Evolutionary conservation across 2,888 invertebrate genomes (phyloP).

Genomic region (Tenthredo amoena): DNA sequence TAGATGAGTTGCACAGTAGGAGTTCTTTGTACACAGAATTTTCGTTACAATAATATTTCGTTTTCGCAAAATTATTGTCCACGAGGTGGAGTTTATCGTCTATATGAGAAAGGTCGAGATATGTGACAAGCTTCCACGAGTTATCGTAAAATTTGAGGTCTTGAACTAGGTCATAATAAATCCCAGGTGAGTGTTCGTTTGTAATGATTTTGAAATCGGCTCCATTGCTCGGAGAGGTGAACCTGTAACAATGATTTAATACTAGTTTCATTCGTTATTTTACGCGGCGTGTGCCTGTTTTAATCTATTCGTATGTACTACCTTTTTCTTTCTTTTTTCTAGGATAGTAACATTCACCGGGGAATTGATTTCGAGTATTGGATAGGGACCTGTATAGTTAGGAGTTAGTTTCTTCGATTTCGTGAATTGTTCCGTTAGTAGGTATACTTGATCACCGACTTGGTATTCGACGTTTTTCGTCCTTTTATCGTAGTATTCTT

Average conservation of each 20-base stretch:
- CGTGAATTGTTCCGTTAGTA: no score
- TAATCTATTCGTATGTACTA: no score
- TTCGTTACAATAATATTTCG: background rate
- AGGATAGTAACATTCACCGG: no score
- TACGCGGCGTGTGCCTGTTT: no score
- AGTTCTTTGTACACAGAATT: background rate
- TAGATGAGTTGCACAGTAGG: background rate
- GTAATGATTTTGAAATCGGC: slow-evolving; percentile 33
- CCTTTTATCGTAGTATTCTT: no score
- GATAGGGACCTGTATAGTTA: no score
- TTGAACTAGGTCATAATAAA: slow-evolving; percentile 54
- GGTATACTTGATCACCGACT: no score
- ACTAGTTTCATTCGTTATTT: no score
- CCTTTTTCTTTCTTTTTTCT: no score
- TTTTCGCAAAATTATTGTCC: slow-evolving; percentile 25
- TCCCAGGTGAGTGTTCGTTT: slow-evolving; percentile 51
- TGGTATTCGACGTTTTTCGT: no score
- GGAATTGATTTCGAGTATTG: no score
- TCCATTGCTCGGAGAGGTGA: background rate
- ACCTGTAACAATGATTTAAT: background rate
- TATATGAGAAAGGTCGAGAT: slow-evolving; percentile 37
- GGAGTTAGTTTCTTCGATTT: no score
- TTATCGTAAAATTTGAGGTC: slow-evolving; percentile 52
- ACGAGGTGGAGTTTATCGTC: slow-evolving; percentile 38
- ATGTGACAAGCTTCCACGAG: slow-evolving; percentile 45